Base-by-base conservation (phyloP, 1,140 invertebrate genomes). In the Zaprionus davidi region DNA sequence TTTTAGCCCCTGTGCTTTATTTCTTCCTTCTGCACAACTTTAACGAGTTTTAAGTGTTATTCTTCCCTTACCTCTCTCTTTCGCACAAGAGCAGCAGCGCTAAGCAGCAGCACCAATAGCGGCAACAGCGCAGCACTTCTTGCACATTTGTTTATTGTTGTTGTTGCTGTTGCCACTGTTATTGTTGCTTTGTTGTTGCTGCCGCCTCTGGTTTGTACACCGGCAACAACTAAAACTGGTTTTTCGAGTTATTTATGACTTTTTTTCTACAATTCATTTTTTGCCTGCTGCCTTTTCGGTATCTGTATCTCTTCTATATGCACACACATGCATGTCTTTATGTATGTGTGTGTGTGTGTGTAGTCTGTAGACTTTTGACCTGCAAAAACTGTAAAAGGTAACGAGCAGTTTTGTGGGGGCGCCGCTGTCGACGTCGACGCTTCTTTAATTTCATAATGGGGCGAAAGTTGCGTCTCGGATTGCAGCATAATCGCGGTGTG, bases 191-290 rank as follows among this genome's bases (percentile, higher is more conserved):
- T 55, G 72, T 70, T 68, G 63, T 44, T 78, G 53, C 59, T 67
- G 55, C 60, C 65, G 67, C 66, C 15, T 7, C 64, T 82, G 59
- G 79, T 88, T 84, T 90, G 81, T 88, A 88, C 85, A 88, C 85
- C 85, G 85, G 85, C 85, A 88, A 82, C 81, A 82, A 34, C 31
- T 34, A 67, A 88, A 88, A 88, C 85, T 88, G 85, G 85, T 88
- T 88, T 88, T 88, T 88, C 85, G 86, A 90, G 85, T 88, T 88
- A 88, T 88, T 90, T 90, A 88, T 82, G 85, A 90, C 64, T 80
- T 80, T 88, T 88, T 85, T 88, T 88, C 71, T 78, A 81, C 74
- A 90, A 88, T 90, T 84, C 87, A 80, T 75, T 68, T 87, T 83
- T 88, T 85, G 78, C 78, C 56, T 82, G 74, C 41, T 71, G 66